phyloP scores from a whole-genome alignment of 23 tunicate species.

The Oikopleura albicans region DNA sequence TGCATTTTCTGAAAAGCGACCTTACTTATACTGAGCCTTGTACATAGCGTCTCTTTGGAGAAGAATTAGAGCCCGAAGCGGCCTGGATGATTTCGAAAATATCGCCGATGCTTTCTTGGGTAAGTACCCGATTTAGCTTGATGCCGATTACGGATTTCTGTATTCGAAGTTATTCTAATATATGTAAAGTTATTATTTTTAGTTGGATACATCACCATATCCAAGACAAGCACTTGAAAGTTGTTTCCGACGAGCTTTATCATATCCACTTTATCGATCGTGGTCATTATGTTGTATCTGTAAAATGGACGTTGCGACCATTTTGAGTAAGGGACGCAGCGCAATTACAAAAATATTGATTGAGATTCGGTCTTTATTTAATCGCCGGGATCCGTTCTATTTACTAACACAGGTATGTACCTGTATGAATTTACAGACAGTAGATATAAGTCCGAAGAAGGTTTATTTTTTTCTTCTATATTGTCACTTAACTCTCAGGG shows the following conservation, averaged over 20 bases:
- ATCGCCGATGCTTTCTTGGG: conserved; percentile 11
- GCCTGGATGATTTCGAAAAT: conserved; percentile 6
- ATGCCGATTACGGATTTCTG: no score
- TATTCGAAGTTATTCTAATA: no score
- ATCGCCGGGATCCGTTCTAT: conserved; percentile 11
- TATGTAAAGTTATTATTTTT: neutral
- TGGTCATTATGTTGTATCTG: neutral
- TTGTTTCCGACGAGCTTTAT: neutral
- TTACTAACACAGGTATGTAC: neutral
- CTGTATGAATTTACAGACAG: no score
- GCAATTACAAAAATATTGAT: neutral
- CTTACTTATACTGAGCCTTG: no score
- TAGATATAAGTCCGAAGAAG: no score
- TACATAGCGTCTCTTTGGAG: neutral
- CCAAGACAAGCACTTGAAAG: neutral
- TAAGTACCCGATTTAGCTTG: no score
- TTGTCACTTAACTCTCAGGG: no score
- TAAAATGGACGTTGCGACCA: neutral
- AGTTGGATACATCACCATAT: neutral
- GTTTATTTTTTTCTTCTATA: no score
- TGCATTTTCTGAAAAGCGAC: no score
- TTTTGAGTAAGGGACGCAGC: neutral
- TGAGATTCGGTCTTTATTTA: neutral
- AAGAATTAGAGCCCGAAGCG: neutral
- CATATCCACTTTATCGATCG: neutral